These are phyloP conservation scores for Drosophila lutescens DNA, from an alignment of 2,888 invertebrate species.

Conservation along the genomic window DNA sequence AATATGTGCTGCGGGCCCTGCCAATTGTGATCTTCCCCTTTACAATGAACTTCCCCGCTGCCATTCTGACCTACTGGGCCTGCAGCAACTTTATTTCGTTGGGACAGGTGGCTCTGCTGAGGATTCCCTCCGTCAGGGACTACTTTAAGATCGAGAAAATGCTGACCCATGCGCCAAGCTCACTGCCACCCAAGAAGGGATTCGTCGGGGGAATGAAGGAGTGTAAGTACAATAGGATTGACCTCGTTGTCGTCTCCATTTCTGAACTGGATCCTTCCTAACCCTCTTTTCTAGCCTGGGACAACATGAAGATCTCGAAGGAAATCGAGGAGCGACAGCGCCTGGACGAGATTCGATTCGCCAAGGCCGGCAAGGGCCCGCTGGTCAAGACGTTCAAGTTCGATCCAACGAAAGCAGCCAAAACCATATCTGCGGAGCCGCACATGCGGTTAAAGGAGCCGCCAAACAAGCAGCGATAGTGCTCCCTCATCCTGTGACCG, in stretches of 20 bases:
- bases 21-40: constrained; percentile 93
- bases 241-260: accelerated
- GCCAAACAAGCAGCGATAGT: constrained; percentile 34
- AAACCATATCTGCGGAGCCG: constrained; percentile 25
- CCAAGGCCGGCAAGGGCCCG: constrained; percentile 93
- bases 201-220: constrained; percentile 92
- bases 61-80: constrained; percentile 95
- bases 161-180: constrained; percentile 86
- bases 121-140: constrained; percentile 89
- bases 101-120: constrained; percentile 89
- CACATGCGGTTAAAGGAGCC: constrained; percentile 41
- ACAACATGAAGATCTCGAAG: constrained; percentile 91
- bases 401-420: constrained; percentile 89
- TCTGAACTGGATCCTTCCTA: constrained; percentile 36
- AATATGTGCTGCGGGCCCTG: constrained; percentile 90
- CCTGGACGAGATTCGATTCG: constrained; percentile 91
- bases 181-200: constrained; percentile 89
- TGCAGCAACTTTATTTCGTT: constrained; percentile 94
- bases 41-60: constrained; percentile 94
- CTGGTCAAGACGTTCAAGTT: constrained; percentile 93
- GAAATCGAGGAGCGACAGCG: constrained; percentile 91
- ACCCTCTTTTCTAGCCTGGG: constrained; percentile 87
- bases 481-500: constrained; percentile 1
- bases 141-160: constrained; percentile 91
- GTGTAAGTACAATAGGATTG: constrained; percentile 85